A percentile compares a stretch with the other conserved stretches of the same genome.
Evolutionary conservation across 2,888 invertebrate genomes (phyloP).

Genomic region (Campoplex capitator): DNA sequence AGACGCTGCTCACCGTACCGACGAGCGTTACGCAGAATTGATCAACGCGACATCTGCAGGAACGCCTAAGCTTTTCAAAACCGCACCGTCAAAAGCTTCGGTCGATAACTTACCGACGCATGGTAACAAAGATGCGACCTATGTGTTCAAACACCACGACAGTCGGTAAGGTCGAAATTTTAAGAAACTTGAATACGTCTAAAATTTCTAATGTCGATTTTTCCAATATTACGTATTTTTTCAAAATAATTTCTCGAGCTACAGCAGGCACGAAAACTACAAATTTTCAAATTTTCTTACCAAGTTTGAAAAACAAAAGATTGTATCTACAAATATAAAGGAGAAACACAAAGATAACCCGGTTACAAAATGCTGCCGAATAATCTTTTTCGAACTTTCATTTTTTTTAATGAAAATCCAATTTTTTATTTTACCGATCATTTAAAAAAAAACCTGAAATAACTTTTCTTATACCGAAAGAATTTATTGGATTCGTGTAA

Average conservation of each 20-base stretch:
- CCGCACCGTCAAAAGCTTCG: background rate
- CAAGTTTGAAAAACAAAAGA: background rate
- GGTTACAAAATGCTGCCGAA: too few species aligned
- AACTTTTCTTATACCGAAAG: background rate
- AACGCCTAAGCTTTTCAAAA: too few species aligned
- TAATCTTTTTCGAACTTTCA: background rate
- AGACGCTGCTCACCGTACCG: background rate
- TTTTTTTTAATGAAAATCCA: too few species aligned
- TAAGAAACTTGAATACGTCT: background rate
- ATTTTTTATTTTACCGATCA: too few species aligned
- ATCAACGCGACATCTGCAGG: background rate
- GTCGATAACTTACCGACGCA: constrained; percentile 3
- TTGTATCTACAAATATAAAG: background rate
- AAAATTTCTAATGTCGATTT: background rate
- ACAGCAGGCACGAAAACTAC: background rate
- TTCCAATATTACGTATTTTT: background rate
- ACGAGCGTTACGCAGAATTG: background rate
- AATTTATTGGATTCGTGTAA: background rate
- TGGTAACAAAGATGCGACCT: background rate
- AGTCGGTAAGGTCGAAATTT: background rate
- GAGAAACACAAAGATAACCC: too few species aligned
- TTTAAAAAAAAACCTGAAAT: too few species aligned
- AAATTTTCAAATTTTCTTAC: background rate
- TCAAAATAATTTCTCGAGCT: background rate
- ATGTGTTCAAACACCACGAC: background rate